Conservation (phyloP, 2,888 invertebrate species). For the Malthinus flaveolus region DNA sequence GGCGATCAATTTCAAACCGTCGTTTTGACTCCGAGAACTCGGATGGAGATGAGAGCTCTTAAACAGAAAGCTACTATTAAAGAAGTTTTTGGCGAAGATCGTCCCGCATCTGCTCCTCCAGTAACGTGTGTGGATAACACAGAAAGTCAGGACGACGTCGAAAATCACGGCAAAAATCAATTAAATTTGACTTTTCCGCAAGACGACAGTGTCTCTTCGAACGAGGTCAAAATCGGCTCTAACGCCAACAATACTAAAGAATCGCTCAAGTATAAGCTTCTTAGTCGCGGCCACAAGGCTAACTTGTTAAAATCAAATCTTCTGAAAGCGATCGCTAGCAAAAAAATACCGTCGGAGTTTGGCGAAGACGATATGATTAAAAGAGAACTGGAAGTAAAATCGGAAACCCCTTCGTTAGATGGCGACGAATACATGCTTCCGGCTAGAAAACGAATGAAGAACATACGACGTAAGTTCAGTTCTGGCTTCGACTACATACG, state of each 20-base stretch:
- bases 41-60: constrained; percentile 72
- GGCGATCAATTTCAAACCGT: constrained; percentile 70
- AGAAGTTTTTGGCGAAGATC: constrained; percentile 79
- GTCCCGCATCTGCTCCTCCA: constrained; percentile 83
- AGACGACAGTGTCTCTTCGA: constrained; percentile 57
- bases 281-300: constrained; percentile 38
- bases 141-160: constrained; percentile 40
- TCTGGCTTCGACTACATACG: constrained; percentile 88
- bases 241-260: constrained; percentile 34
- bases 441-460: constrained; percentile 62
- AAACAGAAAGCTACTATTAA: constrained; percentile 78
- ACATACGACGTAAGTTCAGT: constrained; percentile 74
- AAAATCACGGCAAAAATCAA: constrained; percentile 52
- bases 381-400: constrained; percentile 48
- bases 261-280: constrained; percentile 39
- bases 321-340: constrained; percentile 40
- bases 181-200: constrained; percentile 49
- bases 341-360: constrained; percentile 34
- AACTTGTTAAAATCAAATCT: constrained; percentile 32
- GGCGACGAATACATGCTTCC: constrained; percentile 44
- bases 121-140: constrained; percentile 60
- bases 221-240: constrained; percentile 11
- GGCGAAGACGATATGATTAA: constrained; percentile 43
- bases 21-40: constrained; percentile 72
- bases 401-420: constrained; percentile 49